phyloP scores from a whole-genome alignment of 2,797 vertebrate genomes.

The Eulemur albifrons region DNA sequence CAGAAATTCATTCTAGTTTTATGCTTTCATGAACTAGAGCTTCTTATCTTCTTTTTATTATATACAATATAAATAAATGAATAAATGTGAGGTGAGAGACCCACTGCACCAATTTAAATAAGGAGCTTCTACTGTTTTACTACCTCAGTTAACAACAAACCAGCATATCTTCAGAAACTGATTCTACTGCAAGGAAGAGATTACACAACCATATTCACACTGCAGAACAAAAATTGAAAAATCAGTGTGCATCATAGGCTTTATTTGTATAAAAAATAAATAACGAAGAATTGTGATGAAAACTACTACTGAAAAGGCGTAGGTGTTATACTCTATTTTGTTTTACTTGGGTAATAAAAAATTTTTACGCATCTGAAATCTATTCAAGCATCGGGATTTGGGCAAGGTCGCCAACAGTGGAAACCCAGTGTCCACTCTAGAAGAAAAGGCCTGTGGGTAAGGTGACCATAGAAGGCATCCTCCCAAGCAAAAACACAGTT shows the following conservation, averaged over 20 bases:
- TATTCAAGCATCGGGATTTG: not conserved
- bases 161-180: not conserved
- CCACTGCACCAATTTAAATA: not conserved
- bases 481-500: not conserved
- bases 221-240: not conserved
- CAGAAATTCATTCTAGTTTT: conserved; percentile 12
- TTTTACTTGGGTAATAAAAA: not conserved
- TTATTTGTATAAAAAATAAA: not conserved
- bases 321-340: not conserved
- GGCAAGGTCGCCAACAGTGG: not conserved
- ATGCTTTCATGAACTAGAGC: not conserved
- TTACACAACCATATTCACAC: not conserved
- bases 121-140: not conserved
- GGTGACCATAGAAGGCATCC: not conserved
- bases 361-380: not conserved
- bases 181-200: not conserved
- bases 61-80: conserved; percentile 60
- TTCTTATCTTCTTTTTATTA: conserved; percentile 39
- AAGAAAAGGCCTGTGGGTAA: not conserved
- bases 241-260: not conserved
- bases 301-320: not conserved
- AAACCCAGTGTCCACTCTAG: not conserved
- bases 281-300: not conserved
- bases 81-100: not conserved
- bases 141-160: conserved; percentile 49